A percentile compares a stretch with the other conserved stretches of the same genome.
phyloP scores from a whole-genome alignment of 2,113 vertebrate genomes.

The Hydrolagus affinis region DNA sequence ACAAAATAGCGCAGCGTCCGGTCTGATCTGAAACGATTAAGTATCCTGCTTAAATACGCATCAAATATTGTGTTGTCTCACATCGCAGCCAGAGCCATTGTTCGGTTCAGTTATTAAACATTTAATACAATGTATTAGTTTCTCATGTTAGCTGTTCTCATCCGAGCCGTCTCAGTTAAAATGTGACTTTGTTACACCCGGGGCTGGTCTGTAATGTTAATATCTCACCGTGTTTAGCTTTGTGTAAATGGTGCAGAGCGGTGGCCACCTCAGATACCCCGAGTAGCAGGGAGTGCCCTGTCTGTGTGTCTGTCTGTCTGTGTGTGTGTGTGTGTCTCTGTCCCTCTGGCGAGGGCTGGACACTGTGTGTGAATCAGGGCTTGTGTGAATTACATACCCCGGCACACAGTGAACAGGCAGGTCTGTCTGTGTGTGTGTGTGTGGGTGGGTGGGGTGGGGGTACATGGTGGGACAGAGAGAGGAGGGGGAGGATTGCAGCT shows the following conservation, averaged over 20 bases:
- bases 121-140: neutral
- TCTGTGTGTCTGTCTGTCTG: neutral
- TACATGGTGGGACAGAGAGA: neutral
- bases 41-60: neutral
- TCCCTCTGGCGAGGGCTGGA: neutral
- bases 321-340: too few species aligned
- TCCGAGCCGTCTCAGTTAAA: neutral
- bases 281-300: neutral
- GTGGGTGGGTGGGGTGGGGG: neutral
- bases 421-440: too few species aligned
- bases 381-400: neutral
- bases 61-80: neutral
- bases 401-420: neutral
- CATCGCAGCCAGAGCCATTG: too few species aligned
- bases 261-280: neutral
- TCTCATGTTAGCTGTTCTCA: neutral
- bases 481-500: neutral
- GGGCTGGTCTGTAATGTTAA: too few species aligned
- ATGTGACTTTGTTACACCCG: too few species aligned
- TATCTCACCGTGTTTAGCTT: neutral
- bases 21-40: neutral
- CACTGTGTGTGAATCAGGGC: neutral
- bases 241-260: neutral
- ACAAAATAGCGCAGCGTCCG: neutral
- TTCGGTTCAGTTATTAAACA: neutral